These are phyloP conservation scores for Blastomussa wellsi DNA, from an alignment of 92 coral and sea anemone species.

Conservation along the genomic window DNA sequence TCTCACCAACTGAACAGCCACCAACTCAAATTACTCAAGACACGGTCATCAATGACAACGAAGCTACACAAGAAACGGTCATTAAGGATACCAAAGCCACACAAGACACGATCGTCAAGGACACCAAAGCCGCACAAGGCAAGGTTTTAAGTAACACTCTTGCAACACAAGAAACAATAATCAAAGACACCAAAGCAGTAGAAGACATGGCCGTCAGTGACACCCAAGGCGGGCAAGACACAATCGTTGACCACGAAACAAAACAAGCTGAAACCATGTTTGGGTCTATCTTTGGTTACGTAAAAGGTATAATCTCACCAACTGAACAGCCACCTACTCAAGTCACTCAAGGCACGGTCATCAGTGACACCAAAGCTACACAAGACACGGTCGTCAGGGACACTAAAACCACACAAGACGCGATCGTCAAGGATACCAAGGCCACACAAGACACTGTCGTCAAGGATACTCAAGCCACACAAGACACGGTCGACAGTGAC, in stretches of 20 bases:
- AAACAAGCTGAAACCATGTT: background rate
- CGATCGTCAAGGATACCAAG: background rate
- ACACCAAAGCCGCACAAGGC: background rate
- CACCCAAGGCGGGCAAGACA: background rate
- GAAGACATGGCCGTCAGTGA: background rate
- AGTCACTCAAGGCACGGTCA: background rate
- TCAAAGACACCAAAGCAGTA: background rate
- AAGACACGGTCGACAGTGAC: background rate
- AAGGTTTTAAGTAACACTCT: too few species aligned
- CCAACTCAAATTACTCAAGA: background rate
- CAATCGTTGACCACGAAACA: background rate
- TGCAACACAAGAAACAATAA: background rate
- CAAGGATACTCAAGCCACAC: background rate
- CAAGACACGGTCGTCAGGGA: background rate
- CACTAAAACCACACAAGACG: background rate
- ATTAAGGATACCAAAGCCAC: background rate
- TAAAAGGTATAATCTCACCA: background rate
- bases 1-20: background rate
- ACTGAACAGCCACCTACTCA: background rate
- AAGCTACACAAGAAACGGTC: too few species aligned
- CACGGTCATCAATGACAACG: background rate
- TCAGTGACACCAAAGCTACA: background rate
- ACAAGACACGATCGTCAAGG: background rate
- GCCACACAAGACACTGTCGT: background rate
- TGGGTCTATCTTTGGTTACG: background rate